Base-by-base conservation (phyloP, 2,797 vertebrate genomes). In the Chaunax sp. region DNA sequence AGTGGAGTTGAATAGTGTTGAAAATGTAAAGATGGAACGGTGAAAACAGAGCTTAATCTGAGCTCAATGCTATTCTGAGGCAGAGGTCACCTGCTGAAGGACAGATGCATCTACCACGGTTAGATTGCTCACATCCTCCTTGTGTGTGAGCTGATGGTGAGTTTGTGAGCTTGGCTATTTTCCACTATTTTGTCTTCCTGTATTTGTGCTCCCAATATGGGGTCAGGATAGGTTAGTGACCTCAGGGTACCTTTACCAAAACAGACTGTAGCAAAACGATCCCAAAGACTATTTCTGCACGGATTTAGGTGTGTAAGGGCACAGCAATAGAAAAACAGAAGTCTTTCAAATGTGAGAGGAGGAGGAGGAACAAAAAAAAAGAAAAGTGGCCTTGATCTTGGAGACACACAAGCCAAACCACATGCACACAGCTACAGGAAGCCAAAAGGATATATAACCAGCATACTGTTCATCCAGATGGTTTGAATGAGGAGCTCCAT, bases 341-440 rank as follows among this genome's bases (percentile, higher is more conserved):
- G 83, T 86, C 78, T 51, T 74, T 88, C 77, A 81, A 82, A 85
- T 84, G 73, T 86, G 82, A 87, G 80, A 87, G 87, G 82, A 90
- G 89, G 90, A 83, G 55, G 69, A 58, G 64, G 66, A 71, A 81
- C 80, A 83, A 78, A 82, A 41, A 57, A 61, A 83, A 88, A 87
- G 82, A 87, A 89, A 89, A 85, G 72, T 46, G 44, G 83, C 85
- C 87, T 85, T 90, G 89, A 90, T 90, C 85, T 86, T 53, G 33
- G 51, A 82, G 60, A 79, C 74, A 65, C 62, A 66, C 52, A 25
- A 67, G 75, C 68, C 68, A 65, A 70, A 80, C 69, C 50, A 53
- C 50, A 51, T 72, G 57, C 51, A 51, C 64, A 75, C 61, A 75
- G n/a, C n/a, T 58, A 73, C 73, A 72, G 77, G 62, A 60, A 68